Evolutionary conservation across 2,113 vertebrate genomes (phyloP).

Genomic region (Myrmecobius fasciatus): DNA sequence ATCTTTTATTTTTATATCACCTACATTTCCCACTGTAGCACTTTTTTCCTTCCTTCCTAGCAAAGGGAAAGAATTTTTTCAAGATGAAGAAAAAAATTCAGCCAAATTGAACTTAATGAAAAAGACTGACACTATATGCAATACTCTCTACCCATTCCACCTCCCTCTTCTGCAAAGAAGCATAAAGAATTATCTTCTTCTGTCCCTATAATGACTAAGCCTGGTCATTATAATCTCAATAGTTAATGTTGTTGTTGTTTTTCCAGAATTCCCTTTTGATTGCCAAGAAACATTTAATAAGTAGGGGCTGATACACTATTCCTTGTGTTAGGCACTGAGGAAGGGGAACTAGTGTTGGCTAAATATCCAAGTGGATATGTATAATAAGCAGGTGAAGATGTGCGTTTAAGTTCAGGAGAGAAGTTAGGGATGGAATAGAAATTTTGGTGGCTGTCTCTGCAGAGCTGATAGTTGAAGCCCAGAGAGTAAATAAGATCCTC

Average conservation of each 20-base stretch:
- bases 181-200: neutral
- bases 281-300: neutral
- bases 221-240: neutral
- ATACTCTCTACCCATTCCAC: neutral
- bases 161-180: neutral
- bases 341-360: neutral
- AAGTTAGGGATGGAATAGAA: neutral
- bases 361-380: neutral
- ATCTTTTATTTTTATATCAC: neutral
- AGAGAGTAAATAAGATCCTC: neutral
- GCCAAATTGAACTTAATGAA: neutral
- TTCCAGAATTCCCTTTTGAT: neutral
- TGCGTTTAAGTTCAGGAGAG: neutral
- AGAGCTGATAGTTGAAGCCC: neutral
- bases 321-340: neutral
- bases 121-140: neutral
- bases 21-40: neutral
- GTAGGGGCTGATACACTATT: neutral
- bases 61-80: neutral
- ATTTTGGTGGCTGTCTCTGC: neutral
- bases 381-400: neutral
- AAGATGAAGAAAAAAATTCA: neutral
- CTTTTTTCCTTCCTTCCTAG: neutral
- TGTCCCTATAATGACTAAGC: too few species aligned
- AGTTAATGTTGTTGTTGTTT: neutral